Evolutionary conservation across 2,888 invertebrate species (phyloP).

Genomic region (Aethes cnicana): DNA sequence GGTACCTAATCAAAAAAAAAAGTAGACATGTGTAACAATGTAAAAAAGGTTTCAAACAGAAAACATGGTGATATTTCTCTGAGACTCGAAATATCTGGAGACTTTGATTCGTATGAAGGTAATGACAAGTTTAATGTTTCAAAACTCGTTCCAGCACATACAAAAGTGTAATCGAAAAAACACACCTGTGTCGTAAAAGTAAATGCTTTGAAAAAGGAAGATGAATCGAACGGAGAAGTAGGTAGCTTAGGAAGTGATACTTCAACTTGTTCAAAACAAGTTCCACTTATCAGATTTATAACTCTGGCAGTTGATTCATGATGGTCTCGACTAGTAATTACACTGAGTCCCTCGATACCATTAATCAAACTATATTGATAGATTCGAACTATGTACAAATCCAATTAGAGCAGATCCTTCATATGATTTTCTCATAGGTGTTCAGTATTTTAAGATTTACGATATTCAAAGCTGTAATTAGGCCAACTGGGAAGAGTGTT

Average conservation of each 20-base stretch:
- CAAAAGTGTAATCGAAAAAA: slow-evolving; percentile 50
- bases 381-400: slow-evolving; percentile 70
- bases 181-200: slow-evolving; percentile 39
- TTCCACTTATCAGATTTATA: slow-evolving; percentile 75
- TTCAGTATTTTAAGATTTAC: slow-evolving; percentile 68
- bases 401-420: slow-evolving; percentile 77
- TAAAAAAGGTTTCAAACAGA: slow-evolving; percentile 3
- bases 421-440: slow-evolving; percentile 67
- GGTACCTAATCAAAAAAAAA: too few species aligned
- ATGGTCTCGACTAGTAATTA: slow-evolving; percentile 73
- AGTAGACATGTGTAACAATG: not conserved
- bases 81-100: too few species aligned
- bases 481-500: slow-evolving; percentile 62
- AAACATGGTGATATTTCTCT: too few species aligned
- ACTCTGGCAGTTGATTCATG: slow-evolving; percentile 75
- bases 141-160: slow-evolving; percentile 43
- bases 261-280: slow-evolving; percentile 58
- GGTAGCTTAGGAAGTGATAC: slow-evolving; percentile 48
- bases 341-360: slow-evolving; percentile 69
- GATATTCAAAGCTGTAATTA: slow-evolving; percentile 61
- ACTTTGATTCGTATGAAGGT: too few species aligned
- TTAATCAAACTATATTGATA: slow-evolving; percentile 80
- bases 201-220: slow-evolving; percentile 28
- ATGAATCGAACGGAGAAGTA: slow-evolving; percentile 25
- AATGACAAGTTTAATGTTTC: slow-evolving; percentile 44